Conservation (phyloP, 2,888 invertebrate genomes). For the Eilema caniola region DNA sequence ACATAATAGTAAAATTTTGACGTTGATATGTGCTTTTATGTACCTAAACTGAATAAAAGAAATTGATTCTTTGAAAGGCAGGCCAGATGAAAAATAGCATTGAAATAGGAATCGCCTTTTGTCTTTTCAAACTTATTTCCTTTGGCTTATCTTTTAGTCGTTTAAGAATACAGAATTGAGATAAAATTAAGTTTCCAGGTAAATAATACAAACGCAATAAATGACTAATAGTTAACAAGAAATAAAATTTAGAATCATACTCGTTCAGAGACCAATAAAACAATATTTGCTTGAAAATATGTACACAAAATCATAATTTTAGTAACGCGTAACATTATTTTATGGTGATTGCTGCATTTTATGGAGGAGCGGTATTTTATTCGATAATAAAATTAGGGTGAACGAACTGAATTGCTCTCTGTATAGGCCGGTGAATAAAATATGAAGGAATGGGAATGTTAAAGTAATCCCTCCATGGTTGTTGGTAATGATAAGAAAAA, state of each 20-base stretch:
- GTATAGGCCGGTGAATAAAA: constrained; percentile 33
- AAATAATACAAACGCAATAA: background rate
- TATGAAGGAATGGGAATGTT: constrained; percentile 21
- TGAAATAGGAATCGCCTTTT: too few species aligned
- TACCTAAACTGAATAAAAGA: too few species aligned
- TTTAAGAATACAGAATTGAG: too few species aligned
- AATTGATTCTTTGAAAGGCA: too few species aligned
- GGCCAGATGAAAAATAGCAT: too few species aligned
- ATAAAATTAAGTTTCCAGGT: too few species aligned
- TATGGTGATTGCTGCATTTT: constrained; percentile 50
- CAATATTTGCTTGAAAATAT: constrained; percentile 31
- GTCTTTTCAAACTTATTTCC: too few species aligned
- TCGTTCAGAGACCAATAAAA: constrained; percentile 8
- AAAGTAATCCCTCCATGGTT: background rate
- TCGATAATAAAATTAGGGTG: constrained; percentile 46
- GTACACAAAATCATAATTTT: constrained; percentile 45
- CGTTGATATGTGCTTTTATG: too few species aligned
- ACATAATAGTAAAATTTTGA: too few species aligned
- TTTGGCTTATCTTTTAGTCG: too few species aligned
- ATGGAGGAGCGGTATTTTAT: constrained; percentile 47
- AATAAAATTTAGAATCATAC: constrained; percentile 3
- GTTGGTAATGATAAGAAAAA: background rate
- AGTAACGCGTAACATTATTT: constrained; percentile 45
- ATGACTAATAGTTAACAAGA: background rate
- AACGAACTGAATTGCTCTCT: constrained; percentile 44